Evolutionary conservation across 2,888 invertebrate species (phyloP).

Genomic region (Mamestra brassicae): DNA sequence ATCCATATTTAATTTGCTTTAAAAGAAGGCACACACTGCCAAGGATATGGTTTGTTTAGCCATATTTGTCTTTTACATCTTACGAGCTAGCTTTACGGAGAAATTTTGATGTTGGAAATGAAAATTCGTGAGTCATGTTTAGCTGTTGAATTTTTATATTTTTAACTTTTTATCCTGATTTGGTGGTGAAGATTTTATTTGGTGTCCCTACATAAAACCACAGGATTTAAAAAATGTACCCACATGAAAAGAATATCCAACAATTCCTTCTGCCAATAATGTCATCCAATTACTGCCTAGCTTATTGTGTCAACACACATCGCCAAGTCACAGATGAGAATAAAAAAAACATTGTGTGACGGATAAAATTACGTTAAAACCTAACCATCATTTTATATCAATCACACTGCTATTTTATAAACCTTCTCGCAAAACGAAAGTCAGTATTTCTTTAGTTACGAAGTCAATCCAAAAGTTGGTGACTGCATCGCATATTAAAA

Average conservation of each 20-base stretch:
- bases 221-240: too few relatives aligned
- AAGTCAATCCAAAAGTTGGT: not conserved
- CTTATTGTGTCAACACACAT: too few relatives aligned
- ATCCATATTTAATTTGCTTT: constrained; percentile 69
- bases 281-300: too few relatives aligned
- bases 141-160: not conserved
- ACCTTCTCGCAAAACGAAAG: not conserved
- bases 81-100: constrained; percentile 16
- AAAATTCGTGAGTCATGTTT: not conserved
- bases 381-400: too few relatives aligned
- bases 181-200: not conserved
- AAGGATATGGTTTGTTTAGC: constrained; percentile 35
- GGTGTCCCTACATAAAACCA: too few relatives aligned
- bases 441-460: not conserved
- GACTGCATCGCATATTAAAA: not conserved
- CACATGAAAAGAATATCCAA: too few relatives aligned
- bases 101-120: constrained; percentile 10
- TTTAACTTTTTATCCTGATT: not conserved
- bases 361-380: not conserved
- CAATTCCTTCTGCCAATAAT: too few relatives aligned
- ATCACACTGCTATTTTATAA: not conserved
- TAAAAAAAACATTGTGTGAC: too few relatives aligned
- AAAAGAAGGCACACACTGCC: constrained; percentile 55
- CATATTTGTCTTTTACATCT: constrained; percentile 47
- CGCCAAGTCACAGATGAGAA: too few relatives aligned